Evolutionary conservation across 2,888 invertebrate genomes (phyloP).

Genomic region (Microdon myrmicae): DNA sequence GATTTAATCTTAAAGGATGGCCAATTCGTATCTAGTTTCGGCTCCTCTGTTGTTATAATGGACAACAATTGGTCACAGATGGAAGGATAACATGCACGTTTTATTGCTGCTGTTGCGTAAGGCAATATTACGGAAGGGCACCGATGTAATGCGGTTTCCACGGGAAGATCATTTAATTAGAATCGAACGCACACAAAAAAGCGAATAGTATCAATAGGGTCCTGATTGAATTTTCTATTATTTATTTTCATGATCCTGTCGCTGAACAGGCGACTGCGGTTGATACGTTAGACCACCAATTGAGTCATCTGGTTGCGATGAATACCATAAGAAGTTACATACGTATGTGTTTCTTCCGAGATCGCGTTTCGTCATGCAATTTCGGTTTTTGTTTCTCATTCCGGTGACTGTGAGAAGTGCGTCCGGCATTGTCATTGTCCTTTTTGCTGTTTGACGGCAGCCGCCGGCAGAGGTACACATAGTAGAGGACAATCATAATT

Average conservation of each 20-base stretch:
- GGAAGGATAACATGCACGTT: conserved; percentile 47
- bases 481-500: conserved; percentile 42
- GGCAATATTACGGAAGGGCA: conserved; percentile 18
- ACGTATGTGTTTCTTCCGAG: too few species aligned
- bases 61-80: conserved; percentile 42
- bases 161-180: conserved; percentile 36
- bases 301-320: conserved; percentile 51
- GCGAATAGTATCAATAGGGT: conserved; percentile 34
- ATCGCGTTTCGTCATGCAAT: conserved; percentile 53
- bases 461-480: conserved; percentile 47
- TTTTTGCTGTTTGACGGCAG: conserved; percentile 41
- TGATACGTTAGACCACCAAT: conserved; percentile 42
- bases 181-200: conserved; percentile 7
- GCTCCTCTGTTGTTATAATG: conserved; percentile 42
- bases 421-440: conserved; percentile 46
- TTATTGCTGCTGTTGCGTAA: conserved; percentile 48
- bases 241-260: conserved; percentile 13
- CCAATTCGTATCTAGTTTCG: too few species aligned
- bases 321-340: too few species aligned
- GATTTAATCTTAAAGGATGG: too few species aligned
- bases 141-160: conserved; percentile 32
- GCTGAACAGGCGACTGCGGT: conserved; percentile 8
- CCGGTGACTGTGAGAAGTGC: conserved; percentile 11
- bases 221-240: conserved; percentile 40
- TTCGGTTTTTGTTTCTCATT: conserved; percentile 23